Evolutionary conservation across 1,140 invertebrate species (phyloP), one percentile per base, ranked within the genome.

Genomic region (Drosophila pruinosa): DNA sequence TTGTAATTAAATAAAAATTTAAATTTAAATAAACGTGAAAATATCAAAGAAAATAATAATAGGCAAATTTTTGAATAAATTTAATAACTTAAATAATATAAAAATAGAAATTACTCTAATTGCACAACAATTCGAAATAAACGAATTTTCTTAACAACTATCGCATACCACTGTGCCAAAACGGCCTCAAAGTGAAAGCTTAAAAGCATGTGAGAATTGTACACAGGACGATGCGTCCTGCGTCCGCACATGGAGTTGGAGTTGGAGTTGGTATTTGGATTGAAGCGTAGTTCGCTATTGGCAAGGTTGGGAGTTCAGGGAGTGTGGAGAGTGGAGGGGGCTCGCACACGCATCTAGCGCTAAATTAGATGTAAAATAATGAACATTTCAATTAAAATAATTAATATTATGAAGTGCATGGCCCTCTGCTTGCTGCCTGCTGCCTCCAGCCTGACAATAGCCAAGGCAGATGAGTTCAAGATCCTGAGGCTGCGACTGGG

Each of bases 381-480:
- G 83, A 90, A 90, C 89, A 90, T 90, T 90, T 90, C 89, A 90
- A 90, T 90, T 90, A 90, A 90, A 90, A 90, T 90, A 90, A 89
- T 90, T 90, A 90, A 90, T 85, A 90, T 78, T 74, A 90, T 67
- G 75, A 54, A 81, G 67, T 75, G 67, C 61, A 67, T 47, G 19
- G 36, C 36, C n/a, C n/a, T n/a, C 17, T 59, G 17, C 28, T 4
- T 38, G 31, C 31, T n/a, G 3, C 31, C n/a, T n/a, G n/a, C 17
- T 59, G 17, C 28, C 4, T 38, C 10, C 31, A 3, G 3, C 31
- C 21, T 57, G 43, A 65, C 53, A 57, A 58, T 54, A 39, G 59
- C 39, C 41, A 56, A 70, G 34, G 65, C 65, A 69, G 65, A 69
- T 69, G 65, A 54, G 65, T 21, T 63, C 38, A 56, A 73, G 71